phyloP scores from a whole-genome alignment of 2,113 vertebrate species.

The Solenodon paradoxus region DNA sequence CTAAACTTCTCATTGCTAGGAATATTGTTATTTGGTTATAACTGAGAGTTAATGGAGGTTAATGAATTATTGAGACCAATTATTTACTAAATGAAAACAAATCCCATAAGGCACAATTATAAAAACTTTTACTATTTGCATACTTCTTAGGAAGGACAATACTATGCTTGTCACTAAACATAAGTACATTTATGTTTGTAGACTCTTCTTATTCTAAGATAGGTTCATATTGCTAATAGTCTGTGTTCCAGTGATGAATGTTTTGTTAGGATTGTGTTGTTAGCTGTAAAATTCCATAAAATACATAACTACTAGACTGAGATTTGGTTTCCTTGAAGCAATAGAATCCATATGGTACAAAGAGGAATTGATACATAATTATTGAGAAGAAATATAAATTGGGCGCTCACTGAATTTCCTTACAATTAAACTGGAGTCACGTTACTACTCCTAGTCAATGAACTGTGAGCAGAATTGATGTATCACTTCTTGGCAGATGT shows the following conservation, averaged over 20 bases:
- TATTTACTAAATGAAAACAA: conserved; percentile 56
- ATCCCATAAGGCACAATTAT: neutral
- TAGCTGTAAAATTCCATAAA: conserved; percentile 4
- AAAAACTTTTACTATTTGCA: neutral
- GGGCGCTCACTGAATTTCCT: neutral
- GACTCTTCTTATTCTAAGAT: neutral
- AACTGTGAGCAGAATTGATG: neutral
- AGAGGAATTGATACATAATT: neutral
- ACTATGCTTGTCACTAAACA: conserved; percentile 35
- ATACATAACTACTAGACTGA: neutral
- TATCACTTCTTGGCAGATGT: neutral
- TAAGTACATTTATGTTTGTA: neutral
- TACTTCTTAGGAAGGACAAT: neutral
- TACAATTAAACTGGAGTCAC: neutral
- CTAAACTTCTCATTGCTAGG: neutral
- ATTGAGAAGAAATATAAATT: conserved; percentile 37
- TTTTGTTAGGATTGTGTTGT: conserved; percentile 42
- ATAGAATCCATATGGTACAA: conserved; percentile 32
- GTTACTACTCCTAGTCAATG: conserved; percentile 13
- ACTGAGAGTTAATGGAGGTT: conserved; percentile 35
- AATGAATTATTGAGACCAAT: conserved; percentile 43
- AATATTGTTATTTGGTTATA: neutral
- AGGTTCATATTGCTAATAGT: neutral
- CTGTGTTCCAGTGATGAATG: conserved; percentile 6
- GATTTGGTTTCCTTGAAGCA: conserved; percentile 27